These are phyloP conservation scores for Musca domestica DNA, from an alignment of 1,140 invertebrate genomes.

Conservation along the genomic window DNA sequence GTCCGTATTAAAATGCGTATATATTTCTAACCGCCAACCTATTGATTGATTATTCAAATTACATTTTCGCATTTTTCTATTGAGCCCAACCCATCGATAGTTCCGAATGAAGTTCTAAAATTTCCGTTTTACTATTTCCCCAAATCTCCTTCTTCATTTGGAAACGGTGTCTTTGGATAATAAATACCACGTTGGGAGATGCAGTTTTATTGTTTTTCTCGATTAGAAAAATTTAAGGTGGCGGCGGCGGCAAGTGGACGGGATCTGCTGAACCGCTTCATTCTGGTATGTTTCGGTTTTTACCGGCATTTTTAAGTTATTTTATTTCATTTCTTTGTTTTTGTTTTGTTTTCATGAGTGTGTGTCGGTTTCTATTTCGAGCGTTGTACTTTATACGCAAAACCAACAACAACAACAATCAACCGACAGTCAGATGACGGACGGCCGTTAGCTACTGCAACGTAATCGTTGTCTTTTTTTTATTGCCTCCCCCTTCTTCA, in stretches of 20 bases:
- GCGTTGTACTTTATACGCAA: slow-evolving; percentile 7
- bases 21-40: too few relatives aligned
- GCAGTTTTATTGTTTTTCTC: background rate
- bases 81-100: too few relatives aligned
- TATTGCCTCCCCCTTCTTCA: background rate
- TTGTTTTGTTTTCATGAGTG: background rate
- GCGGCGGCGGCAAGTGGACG: slow-evolving; percentile 1
- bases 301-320: slow-evolving; percentile 4
- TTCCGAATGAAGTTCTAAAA: too few relatives aligned
- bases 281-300: slow-evolving; percentile 7
- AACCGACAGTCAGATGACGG: background rate
- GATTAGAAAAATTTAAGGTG: background rate
- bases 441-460: background rate
- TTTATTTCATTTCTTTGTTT: background rate
- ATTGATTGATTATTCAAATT: too few relatives aligned
- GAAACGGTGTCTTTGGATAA: background rate
- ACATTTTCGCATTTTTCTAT: too few relatives aligned
- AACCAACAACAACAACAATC: background rate
- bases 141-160: background rate
- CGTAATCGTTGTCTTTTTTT: too few relatives aligned
- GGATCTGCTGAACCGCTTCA: background rate
- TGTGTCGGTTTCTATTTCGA: background rate
- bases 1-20: too few relatives aligned
- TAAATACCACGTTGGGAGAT: background rate
- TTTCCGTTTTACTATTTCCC: background rate